Base-by-base conservation (phyloP, 2,888 invertebrate species). In the Sussaba pulchella region DNA sequence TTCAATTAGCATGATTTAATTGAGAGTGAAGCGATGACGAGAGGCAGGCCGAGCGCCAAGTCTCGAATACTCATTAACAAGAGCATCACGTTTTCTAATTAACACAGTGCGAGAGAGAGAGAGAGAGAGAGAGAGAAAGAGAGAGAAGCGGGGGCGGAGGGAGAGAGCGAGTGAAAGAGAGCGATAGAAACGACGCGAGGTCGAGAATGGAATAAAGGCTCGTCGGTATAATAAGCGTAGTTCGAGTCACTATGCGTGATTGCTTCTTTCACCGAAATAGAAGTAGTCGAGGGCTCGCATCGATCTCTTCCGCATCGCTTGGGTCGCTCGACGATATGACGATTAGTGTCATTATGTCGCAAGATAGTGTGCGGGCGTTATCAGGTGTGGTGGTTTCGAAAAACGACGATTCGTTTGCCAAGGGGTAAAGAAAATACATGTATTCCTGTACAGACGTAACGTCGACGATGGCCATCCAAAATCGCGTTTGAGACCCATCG, bases 1-100 rank as follows among this genome's bases (percentile, higher is more conserved):
- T 89, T 89, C 89, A 89, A 91, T 90, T 90, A 91, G 86, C 86
- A 88, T 86, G 83, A 85, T 86, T 90, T 89, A 89, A 90, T 90
- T 89, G 88, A 84, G 80, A 79, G 84, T 82, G 86, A 88, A 87
- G 86, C 85, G 82, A 83, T n/a, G n/a, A 82, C 78, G 84, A 83
- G 70, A 80, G 79, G 73, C 75, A 69, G 61, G 64, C 39, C 1
- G 43, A 10, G n/a, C 36, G 82, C 84, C 80, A 85, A 88, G 88
- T 87, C 86, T 89, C 88, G 84, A 88, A 87, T 86, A 88, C 88
- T 89, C 83, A 88, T 90, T 89, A 89, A 88, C 88, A 79, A 82
- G 87, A 85, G 86, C 87, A 88, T 89, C 88, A 87, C 87, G 87
- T 88, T 81, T 88, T 88, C 88, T 89, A 90, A 89, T 90, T 89